Evolutionary conservation across 2,113 vertebrate species (phyloP), one percentile per base, ranked within the genome.

Genomic region (Gila orcuttii): DNA sequence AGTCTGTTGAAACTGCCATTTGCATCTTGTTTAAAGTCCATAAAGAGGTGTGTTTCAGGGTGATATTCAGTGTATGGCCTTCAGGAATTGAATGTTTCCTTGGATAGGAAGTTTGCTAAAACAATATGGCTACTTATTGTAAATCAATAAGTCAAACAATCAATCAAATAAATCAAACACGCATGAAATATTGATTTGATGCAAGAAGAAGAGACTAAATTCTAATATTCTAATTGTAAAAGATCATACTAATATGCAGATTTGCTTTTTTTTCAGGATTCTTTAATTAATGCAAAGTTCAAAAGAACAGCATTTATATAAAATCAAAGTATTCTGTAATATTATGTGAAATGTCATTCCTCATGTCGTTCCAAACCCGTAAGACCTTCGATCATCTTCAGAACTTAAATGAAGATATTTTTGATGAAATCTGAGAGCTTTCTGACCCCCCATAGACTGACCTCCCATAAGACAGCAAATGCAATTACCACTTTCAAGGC

Each of bases 1-100:
- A 75, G 73, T 75, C 73, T 50, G 2, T n/a, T 76, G 73, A 45
- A 17, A 50, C 28, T 75, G n/a, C n/a, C n/a, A 75, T 75, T 75
- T 47, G 73, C 6, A 47, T 75, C 42, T 4, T n/a, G 47, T 75
- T 75, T 50, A n/a, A 45, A 50, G 23, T 28, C n/a, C 13, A 50
- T 50, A 76, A 28, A 45, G 42, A 17, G 12, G 42, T 50, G 45
- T 73, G 10, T 42, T 42, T 42, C 21, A 11, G 9, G 36, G 4
- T 73, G 21, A 73, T 42, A 73, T 73, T 73, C 36, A 1, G 7
- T 71, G 33, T 42, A 42, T 7, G 69, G 21, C 69, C 36, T 11
- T 73, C 36, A 42, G 69, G 69, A 42, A 73, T 23, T 73, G 69
- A 73, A 39, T 10, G 9, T 15, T 42, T 42, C 5, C 28, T 25